Percentiles rank a stretch among this genome's conserved stretches.
Evolutionary conservation across 1,140 invertebrate species (phyloP).

Genomic region (Glomeris maerens): DNA sequence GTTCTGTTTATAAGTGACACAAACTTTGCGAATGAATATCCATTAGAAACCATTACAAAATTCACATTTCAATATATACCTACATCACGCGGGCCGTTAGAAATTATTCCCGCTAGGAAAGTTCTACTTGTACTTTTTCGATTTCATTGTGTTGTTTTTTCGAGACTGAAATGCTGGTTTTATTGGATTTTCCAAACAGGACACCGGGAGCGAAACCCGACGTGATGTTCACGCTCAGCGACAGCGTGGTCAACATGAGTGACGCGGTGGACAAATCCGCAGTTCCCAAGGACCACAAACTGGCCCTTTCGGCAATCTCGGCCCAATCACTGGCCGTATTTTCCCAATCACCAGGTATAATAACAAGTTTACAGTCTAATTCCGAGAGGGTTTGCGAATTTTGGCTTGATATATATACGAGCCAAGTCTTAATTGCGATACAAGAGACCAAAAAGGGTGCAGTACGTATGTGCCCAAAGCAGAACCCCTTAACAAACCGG

Average conservation of each 20-base stretch:
- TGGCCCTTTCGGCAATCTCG: constrained; percentile 74
- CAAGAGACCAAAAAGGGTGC: constrained; percentile 18
- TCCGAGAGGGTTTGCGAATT: not conserved
- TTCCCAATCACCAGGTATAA: constrained; percentile 52
- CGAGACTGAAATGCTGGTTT: too few species aligned
- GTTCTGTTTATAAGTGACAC: too few species aligned
- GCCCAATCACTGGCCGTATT: constrained; percentile 78
- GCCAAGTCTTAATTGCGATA: constrained; percentile 7
- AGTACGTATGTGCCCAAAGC: constrained; percentile 16
- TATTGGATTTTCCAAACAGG: constrained; percentile 18
- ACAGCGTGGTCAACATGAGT: constrained; percentile 52
- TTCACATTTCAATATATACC: not conserved
- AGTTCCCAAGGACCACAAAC: constrained; percentile 75
- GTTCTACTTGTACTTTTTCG: constrained; percentile 5
- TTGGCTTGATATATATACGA: constrained; percentile 6
- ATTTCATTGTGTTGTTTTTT: too few species aligned
- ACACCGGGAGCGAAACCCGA: constrained; percentile 47
- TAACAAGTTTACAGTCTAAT: not conserved
- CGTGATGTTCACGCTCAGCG: constrained; percentile 50
- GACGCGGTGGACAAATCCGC: constrained; percentile 47
- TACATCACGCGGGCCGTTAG: not conserved
- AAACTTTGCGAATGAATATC: constrained; percentile 11
- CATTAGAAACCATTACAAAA: not conserved
- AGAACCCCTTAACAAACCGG: constrained; percentile 11
- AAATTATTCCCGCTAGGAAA: not conserved